phyloP scores from a whole-genome alignment of 2,113 vertebrate genomes.

The Neopipo cinnamomea region DNA sequence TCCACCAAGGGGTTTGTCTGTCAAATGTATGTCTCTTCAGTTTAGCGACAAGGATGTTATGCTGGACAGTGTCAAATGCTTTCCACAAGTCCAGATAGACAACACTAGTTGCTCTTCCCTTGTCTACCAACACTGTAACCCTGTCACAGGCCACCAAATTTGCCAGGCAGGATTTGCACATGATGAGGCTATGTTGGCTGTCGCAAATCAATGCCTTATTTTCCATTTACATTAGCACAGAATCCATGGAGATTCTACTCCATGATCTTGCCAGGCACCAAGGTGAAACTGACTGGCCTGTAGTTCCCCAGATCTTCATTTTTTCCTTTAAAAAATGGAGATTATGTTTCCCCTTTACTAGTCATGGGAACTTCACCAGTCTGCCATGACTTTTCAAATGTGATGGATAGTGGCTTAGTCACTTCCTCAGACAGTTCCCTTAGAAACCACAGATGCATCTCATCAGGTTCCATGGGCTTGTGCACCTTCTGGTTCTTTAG shows the following conservation, averaged over 20 bases:
- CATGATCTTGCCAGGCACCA: background rate
- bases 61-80: background rate
- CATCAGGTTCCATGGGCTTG: background rate
- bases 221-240: rapidly evolving
- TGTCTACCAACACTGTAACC: background rate
- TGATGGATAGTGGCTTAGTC: background rate
- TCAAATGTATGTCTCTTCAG: background rate
- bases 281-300: background rate
- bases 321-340: background rate
- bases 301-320: background rate
- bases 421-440: background rate
- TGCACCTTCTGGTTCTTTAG: background rate
- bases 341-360: background rate
- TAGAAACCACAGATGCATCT: background rate
- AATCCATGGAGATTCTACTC: background rate
- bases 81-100: background rate
- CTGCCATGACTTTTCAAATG: background rate
- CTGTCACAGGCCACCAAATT: background rate
- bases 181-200: background rate
- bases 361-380: background rate
- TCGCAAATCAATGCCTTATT: background rate
- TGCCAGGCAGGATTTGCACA: background rate
- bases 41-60: background rate
- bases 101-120: background rate
- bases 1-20: background rate